These are phyloP conservation scores for Pissodes strobi DNA, from an alignment of 1,140 invertebrate species.

Conservation along the genomic window DNA sequence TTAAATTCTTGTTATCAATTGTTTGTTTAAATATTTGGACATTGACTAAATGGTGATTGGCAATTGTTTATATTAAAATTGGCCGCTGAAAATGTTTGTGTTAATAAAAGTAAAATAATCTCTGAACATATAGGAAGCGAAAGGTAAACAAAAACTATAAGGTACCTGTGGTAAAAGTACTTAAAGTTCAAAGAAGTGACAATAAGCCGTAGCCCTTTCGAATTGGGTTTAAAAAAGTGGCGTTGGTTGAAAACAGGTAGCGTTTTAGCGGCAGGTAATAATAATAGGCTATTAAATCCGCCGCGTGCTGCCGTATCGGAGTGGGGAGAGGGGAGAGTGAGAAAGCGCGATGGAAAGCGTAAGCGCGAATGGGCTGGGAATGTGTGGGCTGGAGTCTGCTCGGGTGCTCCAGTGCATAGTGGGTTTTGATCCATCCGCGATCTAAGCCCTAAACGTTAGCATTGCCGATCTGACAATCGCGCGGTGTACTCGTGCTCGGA, in stretches of 20 bases:
- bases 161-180: background rate
- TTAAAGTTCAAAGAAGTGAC: slow-evolving; percentile 2
- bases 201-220: slow-evolving; percentile 24
- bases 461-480: slow-evolving; percentile 52
- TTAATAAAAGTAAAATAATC: too few species aligned
- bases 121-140: too few species aligned
- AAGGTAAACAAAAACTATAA: too few species aligned
- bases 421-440: slow-evolving; percentile 52
- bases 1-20: background rate
- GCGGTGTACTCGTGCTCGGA: slow-evolving; percentile 44
- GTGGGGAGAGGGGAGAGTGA: slow-evolving; percentile 42
- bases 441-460: slow-evolving; percentile 49
- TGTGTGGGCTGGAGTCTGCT: slow-evolving; percentile 54
- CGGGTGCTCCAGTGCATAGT: slow-evolving; percentile 51
- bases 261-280: slow-evolving; percentile 47
- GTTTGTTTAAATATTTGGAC: slow-evolving; percentile 2
- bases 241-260: slow-evolving; percentile 48
- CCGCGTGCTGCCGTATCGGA: slow-evolving; percentile 40
- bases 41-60: background rate
- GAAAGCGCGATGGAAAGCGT: slow-evolving; percentile 41
- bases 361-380: slow-evolving; percentile 54
- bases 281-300: slow-evolving; percentile 53
- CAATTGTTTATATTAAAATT: too few species aligned
- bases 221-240: slow-evolving; percentile 31
- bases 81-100: too few species aligned